These are phyloP conservation scores for Sialis lutaria DNA, from an alignment of 2,888 invertebrate species.

Conservation along the genomic window DNA sequence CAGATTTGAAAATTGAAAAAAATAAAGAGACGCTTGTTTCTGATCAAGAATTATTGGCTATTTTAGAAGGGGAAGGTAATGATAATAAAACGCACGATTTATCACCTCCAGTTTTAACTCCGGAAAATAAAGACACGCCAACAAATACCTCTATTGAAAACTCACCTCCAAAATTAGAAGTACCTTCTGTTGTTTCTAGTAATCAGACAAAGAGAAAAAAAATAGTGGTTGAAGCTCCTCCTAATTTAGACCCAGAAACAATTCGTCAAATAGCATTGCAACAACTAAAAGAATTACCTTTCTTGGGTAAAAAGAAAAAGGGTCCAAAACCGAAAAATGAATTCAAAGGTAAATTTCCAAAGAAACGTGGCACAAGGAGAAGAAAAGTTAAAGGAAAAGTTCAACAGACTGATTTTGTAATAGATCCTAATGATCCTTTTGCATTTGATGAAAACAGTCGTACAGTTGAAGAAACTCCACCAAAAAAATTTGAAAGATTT, in stretches of 20 bases:
- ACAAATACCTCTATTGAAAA: slow-evolving; percentile 10
- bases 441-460: slow-evolving; percentile 2
- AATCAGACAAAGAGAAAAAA: background rate
- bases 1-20: slow-evolving; percentile 9
- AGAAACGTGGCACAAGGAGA: background rate
- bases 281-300: slow-evolving; percentile 24
- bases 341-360: background rate
- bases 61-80: slow-evolving; percentile 35
- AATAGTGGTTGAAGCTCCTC: background rate
- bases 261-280: slow-evolving; percentile 37
- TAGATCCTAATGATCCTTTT: slow-evolving; percentile 1
- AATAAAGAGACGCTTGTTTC: slow-evolving; percentile 19
- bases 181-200: slow-evolving; percentile 9
- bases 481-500: background rate
- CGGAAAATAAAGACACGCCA: background rate
- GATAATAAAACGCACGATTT: slow-evolving; percentile 24
- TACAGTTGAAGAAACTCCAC: background rate
- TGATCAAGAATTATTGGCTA: slow-evolving; percentile 34
- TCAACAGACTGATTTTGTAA: background rate
- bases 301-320: background rate
- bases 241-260: slow-evolving; percentile 23
- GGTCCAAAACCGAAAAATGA: slow-evolving; percentile 7
- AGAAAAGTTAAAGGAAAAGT: background rate
- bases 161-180: slow-evolving; percentile 10
- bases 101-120: slow-evolving; percentile 2